phyloP scores from a whole-genome alignment of 2,113 vertebrate genomes.

The Struthio camelus region DNA sequence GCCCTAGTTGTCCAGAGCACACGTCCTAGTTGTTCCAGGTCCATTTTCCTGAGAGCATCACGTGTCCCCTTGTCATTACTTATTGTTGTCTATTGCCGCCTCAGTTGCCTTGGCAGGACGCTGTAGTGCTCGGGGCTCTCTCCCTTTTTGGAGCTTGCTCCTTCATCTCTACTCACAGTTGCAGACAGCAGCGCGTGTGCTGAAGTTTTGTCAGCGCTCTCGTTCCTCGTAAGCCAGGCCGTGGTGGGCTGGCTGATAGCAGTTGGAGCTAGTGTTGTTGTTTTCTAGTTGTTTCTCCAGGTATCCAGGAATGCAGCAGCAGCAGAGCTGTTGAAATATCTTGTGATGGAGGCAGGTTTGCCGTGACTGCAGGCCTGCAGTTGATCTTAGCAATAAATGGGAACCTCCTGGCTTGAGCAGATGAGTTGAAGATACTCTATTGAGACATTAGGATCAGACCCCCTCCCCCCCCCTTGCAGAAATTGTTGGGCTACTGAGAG shows the following conservation, averaged over 20 bases:
- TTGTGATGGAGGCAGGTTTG: not conserved
- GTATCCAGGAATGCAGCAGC: not conserved
- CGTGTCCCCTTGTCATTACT: not conserved
- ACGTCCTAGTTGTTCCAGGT: not conserved
- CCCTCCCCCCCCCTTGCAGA: not conserved
- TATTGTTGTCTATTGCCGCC: rapidly evolving
- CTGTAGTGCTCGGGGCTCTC: not conserved
- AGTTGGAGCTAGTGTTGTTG: rapidly evolving
- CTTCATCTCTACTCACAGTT: rapidly evolving
- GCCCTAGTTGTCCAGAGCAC: not conserved
- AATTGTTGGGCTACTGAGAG: rapidly evolving
- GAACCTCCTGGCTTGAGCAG: not conserved
- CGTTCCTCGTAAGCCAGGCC: not conserved
- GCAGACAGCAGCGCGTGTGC: rapidly evolving
- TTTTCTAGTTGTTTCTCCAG: not conserved
- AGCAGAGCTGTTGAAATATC: not conserved
- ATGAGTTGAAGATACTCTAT: not conserved
- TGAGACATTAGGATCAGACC: not conserved
- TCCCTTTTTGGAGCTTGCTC: not conserved
- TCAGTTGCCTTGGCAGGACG: not conserved
- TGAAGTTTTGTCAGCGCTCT: not conserved
- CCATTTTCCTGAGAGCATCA: not conserved
- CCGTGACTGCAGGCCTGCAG: not conserved
- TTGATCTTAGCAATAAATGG: not conserved
- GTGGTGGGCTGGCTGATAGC: rapidly evolving